Conservation (phyloP, 2,797 vertebrate genomes). For the Podargus strigoides region DNA sequence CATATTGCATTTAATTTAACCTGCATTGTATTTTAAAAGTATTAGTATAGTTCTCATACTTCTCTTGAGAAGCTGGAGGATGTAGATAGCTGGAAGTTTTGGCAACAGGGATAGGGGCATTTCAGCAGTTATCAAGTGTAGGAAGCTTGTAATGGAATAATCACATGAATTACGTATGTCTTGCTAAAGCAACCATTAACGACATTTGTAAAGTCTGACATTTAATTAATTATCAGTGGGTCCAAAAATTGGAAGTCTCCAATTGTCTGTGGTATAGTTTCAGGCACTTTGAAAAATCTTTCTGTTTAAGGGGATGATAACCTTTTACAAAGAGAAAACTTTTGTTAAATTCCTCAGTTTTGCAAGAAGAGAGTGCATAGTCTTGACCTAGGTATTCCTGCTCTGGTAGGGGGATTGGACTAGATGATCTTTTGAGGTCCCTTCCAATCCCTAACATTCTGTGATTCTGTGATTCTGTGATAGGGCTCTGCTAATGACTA, state of each 20-base stretch:
- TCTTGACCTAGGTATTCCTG: too few relatives aligned
- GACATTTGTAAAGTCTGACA: background rate
- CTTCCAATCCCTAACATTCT: too few relatives aligned
- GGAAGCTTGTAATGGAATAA: background rate
- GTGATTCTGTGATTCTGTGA: too few relatives aligned
- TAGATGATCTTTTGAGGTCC: too few relatives aligned
- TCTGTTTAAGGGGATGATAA: background rate
- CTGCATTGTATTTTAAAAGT: background rate
- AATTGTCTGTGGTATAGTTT: background rate
- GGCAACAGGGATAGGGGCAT: background rate
- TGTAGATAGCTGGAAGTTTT: background rate
- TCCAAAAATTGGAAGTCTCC: background rate
- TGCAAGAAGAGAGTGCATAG: background rate
- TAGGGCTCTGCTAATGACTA: background rate
- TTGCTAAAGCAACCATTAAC: background rate
- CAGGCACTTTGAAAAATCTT: background rate
- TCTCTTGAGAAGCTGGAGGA: background rate
- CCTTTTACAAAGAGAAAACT: background rate
- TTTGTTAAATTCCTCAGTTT: background rate
- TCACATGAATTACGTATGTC: background rate
- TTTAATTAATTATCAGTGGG: background rate
- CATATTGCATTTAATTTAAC: background rate
- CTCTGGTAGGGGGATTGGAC: too few relatives aligned
- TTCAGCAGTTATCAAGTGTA: background rate
- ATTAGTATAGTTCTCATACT: too few relatives aligned